phyloP scores from a whole-genome alignment of 2,797 vertebrate species.

The Otolemur crassicaudatus region DNA sequence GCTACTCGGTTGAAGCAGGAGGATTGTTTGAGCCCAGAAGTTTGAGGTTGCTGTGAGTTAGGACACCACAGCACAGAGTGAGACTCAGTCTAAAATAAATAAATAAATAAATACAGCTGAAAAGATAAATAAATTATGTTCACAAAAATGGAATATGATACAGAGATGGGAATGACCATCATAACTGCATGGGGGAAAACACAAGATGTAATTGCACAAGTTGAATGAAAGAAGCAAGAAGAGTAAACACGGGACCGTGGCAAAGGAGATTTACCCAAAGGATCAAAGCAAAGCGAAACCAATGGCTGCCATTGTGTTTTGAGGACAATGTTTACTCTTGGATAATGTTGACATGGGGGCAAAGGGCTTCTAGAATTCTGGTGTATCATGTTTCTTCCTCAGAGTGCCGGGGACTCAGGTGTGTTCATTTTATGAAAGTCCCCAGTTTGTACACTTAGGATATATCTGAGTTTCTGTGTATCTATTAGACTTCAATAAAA shows the following conservation, averaged over 20 bases:
- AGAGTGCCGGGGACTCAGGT: not conserved
- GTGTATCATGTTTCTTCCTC: accelerated
- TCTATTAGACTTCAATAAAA: not conserved
- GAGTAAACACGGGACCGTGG: not conserved
- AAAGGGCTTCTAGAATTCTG: not conserved
- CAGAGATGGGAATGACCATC: not conserved
- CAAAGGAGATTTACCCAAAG: not conserved
- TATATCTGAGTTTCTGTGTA: not conserved
- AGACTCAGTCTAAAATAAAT: no score
- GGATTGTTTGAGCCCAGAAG: no score
- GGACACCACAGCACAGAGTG: no score
- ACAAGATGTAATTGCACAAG: not conserved
- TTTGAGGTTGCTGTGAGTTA: no score
- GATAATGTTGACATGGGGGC: no score
- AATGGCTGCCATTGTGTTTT: not conserved
- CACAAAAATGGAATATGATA: not conserved
- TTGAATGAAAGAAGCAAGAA: not conserved
- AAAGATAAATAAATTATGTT: not conserved
- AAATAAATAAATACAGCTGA: no score
- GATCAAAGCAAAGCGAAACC: not conserved
- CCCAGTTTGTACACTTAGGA: not conserved
- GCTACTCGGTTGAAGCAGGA: no score
- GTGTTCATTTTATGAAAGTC: not conserved
- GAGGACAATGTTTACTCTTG: not conserved
- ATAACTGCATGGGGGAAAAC: not conserved